phyloP scores from a whole-genome alignment of 2,888 invertebrate genomes.

The Uropetala carovei region DNA sequence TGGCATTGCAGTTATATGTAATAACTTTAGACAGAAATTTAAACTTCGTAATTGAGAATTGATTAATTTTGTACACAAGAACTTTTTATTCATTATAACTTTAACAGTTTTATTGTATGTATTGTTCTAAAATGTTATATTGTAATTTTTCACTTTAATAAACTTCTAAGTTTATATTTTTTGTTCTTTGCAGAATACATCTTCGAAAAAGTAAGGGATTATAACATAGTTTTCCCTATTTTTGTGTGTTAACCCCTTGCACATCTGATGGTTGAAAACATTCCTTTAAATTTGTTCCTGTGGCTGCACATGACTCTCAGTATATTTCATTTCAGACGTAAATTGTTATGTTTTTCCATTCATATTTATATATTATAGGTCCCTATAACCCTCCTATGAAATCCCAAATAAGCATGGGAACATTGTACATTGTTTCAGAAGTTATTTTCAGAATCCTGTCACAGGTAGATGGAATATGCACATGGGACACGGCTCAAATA shows the following conservation, averaged over 20 bases:
- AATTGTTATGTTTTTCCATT: not conserved
- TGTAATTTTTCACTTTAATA: not conserved
- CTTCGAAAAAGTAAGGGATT: constrained; percentile 59
- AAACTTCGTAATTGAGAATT: too few species aligned
- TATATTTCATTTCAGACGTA: not conserved
- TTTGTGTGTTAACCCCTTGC: constrained; percentile 23
- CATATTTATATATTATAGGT: not conserved
- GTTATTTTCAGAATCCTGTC: not conserved
- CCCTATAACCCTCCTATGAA: not conserved
- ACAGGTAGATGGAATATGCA: constrained; percentile 3
- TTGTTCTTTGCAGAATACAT: constrained; percentile 54
- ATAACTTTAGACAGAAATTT: too few species aligned
- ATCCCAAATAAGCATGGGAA: constrained; percentile 28
- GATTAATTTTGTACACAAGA: too few species aligned
- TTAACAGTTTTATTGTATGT: too few species aligned
- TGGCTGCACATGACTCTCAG: constrained; percentile 1
- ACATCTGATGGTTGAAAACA: not conserved
- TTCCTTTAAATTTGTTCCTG: not conserved
- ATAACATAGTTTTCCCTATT: not conserved
- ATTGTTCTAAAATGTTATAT: not conserved
- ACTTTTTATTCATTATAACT: too few species aligned
- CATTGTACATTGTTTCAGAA: not conserved
- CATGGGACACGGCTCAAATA: not conserved
- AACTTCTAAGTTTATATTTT: constrained; percentile 21
- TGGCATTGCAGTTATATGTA: too few species aligned